Base-by-base conservation (phyloP, 2,113 vertebrate species). In the Porphyrio hochstetteri region DNA sequence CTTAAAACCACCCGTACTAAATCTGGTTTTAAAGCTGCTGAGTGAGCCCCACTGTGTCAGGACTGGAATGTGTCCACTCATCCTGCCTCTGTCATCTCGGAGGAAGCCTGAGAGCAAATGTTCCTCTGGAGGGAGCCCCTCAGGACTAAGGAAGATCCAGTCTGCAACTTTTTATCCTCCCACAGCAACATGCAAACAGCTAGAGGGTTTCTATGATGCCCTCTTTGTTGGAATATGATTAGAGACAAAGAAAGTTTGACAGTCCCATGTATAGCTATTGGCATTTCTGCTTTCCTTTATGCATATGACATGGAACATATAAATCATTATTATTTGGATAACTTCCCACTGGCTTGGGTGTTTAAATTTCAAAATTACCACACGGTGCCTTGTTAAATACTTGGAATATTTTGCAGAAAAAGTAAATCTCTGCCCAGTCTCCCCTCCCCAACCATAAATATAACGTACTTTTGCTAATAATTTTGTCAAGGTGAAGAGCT, bases 91-190 rank as follows among this genome's bases (percentile, higher is more conserved):
- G 71, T 61, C 91, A 87, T 86, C 86, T 48, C 35, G 29, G 44
- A 88, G 77, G 82, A 86, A 88, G 77, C 50, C 88, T 65, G 77
- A 60, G 28, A 92, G 80, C 57, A 72, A 92, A 82, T 2, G 44
- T 18, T 85, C 92, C 96, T 96, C 91, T 96, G 93, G 91, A 95
- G 93, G 93, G 95, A 95, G 92, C 88, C 65, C 83, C 95, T 84
- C 91, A 61, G 77, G 92, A 92, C 63, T 44, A 71, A 68, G 0
- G 27, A 87, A 89, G 74, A 92, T 65, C 81, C 81, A 94, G 63
- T 13, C 69, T 89, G 86, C 83, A 96, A 96, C 95, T 93, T 95
- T 96, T 85, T 86, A 75, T 84, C 69, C 74, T 96, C 65, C 56
- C 79, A 74, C 7, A 86, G 92, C 72, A 86, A 84, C 38, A 82